These are phyloP conservation scores for Sinocyclocheilus rhinocerous DNA, from an alignment of 2,113 vertebrate genomes.

Conservation along the genomic window DNA sequence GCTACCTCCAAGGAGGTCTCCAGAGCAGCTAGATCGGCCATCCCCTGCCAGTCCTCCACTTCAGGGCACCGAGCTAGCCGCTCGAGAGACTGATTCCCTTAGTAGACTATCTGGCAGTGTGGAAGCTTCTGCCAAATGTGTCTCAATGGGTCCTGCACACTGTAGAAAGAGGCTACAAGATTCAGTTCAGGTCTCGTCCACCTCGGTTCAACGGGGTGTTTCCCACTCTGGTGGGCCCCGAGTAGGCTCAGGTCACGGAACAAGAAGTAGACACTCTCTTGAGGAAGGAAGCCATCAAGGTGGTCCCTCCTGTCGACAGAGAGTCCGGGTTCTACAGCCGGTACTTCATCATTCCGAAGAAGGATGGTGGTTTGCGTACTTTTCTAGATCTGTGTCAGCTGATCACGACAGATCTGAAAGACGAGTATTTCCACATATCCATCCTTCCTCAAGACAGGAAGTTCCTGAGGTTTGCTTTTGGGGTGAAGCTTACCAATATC, in stretches of 20 bases:
- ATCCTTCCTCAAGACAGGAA: background rate
- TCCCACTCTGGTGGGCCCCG: background rate
- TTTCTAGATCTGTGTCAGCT: background rate
- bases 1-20: background rate
- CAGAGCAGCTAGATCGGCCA: no score
- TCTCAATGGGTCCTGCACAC: no score
- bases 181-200: background rate
- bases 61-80: background rate
- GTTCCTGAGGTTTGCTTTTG: background rate
- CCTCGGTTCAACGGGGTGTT: background rate
- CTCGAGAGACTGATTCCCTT: background rate
- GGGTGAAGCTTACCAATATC: background rate
- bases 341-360: background rate
- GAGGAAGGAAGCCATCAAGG: no score
- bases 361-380: background rate
- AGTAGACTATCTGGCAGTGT: background rate
- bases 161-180: no score
- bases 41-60: background rate
- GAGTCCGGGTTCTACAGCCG: background rate
- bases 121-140: no score
- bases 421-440: background rate
- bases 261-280: background rate
- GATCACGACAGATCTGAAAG: background rate
- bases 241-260: background rate
- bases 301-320: background rate